These are phyloP conservation scores for Acromyrmex charruanus DNA, from an alignment of 1,140 invertebrate species.

Conservation along the genomic window DNA sequence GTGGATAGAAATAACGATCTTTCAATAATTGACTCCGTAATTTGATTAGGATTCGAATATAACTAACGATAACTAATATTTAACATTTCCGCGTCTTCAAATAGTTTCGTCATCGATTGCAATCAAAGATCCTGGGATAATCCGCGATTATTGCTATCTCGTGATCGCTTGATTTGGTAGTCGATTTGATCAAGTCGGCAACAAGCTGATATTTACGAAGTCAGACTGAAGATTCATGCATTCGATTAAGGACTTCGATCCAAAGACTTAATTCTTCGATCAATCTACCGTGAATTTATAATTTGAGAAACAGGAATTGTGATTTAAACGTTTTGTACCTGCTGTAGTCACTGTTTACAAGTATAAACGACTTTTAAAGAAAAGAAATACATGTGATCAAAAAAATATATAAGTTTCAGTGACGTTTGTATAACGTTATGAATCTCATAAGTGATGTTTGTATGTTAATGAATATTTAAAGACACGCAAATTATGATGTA, in stretches of 20 bases:
- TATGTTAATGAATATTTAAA: neutral
- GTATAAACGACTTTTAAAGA: neutral
- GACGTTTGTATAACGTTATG: neutral
- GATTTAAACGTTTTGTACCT: slow-evolving; percentile 23
- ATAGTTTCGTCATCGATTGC: neutral
- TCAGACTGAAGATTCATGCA: slow-evolving; percentile 9
- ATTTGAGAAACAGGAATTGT: neutral
- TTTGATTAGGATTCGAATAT: neutral
- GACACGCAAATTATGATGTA: neutral
- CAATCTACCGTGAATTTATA: slow-evolving; percentile 7
- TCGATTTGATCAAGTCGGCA: neutral
- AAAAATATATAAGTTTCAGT: neutral
- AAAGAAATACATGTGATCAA: neutral
- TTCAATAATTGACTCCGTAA: neutral
- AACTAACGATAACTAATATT: neutral
- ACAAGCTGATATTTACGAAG: neutral
- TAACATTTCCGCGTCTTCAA: neutral
- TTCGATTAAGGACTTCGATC: slow-evolving; percentile 11
- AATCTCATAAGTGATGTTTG: slow-evolving; percentile 14
- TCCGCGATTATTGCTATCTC: slow-evolving; percentile 1
- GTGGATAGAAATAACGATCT: neutral
- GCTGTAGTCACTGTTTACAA: neutral
- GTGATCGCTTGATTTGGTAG: slow-evolving; percentile 59
- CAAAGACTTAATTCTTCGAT: slow-evolving; percentile 1
- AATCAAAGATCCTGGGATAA: slow-evolving; percentile 34